Percentiles rank a stretch among this genome's conserved stretches.
phyloP scores from a whole-genome alignment of 2,888 invertebrate species.

The Eutolmus rufibarbis region DNA sequence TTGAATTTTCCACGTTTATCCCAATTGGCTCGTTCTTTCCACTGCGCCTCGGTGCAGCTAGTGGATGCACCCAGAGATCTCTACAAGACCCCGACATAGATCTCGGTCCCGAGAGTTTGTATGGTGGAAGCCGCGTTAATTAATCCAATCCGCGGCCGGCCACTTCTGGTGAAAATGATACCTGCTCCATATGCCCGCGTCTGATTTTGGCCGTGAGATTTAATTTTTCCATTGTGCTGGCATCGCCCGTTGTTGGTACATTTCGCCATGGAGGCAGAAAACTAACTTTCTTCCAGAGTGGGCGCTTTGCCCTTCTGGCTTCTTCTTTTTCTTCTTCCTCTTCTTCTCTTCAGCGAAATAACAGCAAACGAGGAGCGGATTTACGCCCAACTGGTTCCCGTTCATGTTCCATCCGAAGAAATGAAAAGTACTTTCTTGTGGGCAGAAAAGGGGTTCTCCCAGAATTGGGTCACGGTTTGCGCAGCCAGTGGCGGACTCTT shows the following conservation, averaged over 20 bases:
- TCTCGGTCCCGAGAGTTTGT: not conserved
- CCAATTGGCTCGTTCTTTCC: not conserved
- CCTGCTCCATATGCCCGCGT: not conserved
- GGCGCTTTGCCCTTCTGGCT: not conserved
- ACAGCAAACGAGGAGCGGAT: conserved; percentile 12
- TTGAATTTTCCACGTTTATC: conserved; percentile 3
- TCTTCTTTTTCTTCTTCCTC: not conserved
- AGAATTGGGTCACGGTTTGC: conserved; percentile 44
- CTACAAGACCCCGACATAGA: not conserved
- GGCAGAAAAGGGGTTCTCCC: conserved; percentile 39
- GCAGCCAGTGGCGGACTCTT: not conserved
- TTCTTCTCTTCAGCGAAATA: not conserved
- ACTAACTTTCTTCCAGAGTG: conserved; percentile 41
- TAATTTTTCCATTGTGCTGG: conserved; percentile 13
- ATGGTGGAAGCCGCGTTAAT: conserved; percentile 25
- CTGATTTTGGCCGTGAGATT: conserved; percentile 39
- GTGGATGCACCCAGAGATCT: conserved; percentile 13
- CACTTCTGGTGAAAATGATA: conserved; percentile 13
- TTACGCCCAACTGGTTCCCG: conserved; percentile 46
- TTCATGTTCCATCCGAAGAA: conserved; percentile 49
- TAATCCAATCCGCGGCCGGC: not conserved
- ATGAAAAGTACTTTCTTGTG: conserved; percentile 60
- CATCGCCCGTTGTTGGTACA: not conserved
- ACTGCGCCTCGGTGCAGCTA: not conserved
- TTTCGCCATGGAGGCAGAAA: not conserved